Evolutionary conservation across 2,888 invertebrate species (phyloP).

Genomic region (Epiblema foenella): DNA sequence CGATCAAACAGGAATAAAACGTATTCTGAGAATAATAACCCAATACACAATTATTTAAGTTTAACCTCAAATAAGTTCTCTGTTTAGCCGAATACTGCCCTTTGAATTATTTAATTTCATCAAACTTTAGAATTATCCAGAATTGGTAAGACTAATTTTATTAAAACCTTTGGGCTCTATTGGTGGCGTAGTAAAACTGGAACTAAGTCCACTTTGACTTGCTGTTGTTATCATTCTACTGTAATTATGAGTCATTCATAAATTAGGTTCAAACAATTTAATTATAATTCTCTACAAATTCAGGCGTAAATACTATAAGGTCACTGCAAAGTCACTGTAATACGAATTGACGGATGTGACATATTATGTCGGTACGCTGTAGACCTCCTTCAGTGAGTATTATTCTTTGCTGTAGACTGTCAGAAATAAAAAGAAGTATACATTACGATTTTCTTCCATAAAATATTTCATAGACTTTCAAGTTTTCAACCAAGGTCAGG

Average conservation of each 20-base stretch:
- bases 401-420: no score
- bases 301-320: not conserved
- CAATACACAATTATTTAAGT: no score
- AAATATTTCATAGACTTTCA: not conserved
- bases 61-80: no score
- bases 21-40: no score
- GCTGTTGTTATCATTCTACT: not conserved
- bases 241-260: slow-evolving; percentile 17
- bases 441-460: not conserved
- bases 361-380: not conserved
- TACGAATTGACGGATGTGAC: not conserved
- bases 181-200: not conserved
- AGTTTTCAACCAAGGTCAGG: slow-evolving; percentile 46
- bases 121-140: not conserved
- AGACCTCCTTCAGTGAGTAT: no score
- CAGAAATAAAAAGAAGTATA: slow-evolving; percentile 1
- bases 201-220: slow-evolving; percentile 7
- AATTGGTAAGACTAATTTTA: not conserved
- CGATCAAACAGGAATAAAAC: no score
- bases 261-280: not conserved
- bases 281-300: not conserved
- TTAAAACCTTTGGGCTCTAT: not conserved
- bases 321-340: no score
- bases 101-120: not conserved
- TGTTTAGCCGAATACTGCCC: no score